phyloP scores from a whole-genome alignment of 2,113 vertebrate species.

The Brienomyrus brachyistius region DNA sequence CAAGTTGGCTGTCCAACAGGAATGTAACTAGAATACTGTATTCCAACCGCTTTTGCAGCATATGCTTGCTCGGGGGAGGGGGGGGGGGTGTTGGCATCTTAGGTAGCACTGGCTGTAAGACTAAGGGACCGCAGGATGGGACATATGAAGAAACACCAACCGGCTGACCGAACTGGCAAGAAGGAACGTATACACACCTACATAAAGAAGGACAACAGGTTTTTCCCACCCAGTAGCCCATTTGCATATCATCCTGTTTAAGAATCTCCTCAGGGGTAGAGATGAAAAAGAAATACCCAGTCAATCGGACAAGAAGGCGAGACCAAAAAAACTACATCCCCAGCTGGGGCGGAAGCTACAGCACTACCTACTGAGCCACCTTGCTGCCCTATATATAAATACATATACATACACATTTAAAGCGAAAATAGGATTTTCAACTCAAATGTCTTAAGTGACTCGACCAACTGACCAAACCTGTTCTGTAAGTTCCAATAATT shows the following conservation, averaged over 20 bases:
- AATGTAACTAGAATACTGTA: background rate
- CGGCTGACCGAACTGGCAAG: background rate
- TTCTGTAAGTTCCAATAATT: background rate
- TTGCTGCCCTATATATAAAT: background rate
- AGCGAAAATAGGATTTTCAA: background rate
- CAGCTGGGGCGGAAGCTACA: too few relatives aligned
- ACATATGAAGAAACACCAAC: background rate
- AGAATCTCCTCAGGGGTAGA: too few relatives aligned
- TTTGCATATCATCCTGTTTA: background rate
- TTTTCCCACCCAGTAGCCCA: background rate
- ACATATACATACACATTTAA: background rate
- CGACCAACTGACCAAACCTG: background rate
- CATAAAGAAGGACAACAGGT: background rate
- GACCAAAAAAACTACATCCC: too few relatives aligned
- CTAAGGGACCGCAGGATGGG: background rate
- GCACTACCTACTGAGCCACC: background rate
- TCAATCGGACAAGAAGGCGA: background rate
- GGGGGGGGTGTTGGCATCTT: too few relatives aligned
- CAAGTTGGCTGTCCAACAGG: background rate
- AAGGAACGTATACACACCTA: background rate
- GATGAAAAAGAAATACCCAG: too few relatives aligned
- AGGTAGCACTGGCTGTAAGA: background rate
- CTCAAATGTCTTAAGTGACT: background rate
- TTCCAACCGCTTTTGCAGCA: too few relatives aligned
- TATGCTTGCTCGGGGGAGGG: too few relatives aligned